Conservation (phyloP, 1,140 invertebrate genomes). For the Diabrotica undecimpunctata region DNA sequence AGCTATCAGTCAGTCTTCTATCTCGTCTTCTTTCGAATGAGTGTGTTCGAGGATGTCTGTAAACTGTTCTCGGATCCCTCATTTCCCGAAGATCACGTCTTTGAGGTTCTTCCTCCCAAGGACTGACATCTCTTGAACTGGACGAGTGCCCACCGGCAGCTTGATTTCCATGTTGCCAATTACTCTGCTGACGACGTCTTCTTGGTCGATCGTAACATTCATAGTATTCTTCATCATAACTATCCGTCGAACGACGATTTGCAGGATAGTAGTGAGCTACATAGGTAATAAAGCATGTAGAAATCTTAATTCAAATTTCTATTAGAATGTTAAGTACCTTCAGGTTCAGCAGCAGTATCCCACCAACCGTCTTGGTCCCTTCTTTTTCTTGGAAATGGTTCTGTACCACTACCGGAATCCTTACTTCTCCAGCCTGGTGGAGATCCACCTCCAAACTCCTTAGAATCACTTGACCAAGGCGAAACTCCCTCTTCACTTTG, state of each 20-base stretch:
- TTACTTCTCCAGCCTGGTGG: conserved; percentile 51
- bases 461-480: conserved; percentile 74
- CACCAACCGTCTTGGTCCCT: conserved; percentile 48
- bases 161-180: conserved; percentile 23
- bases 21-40: conserved; percentile 41
- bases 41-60: conserved; percentile 33
- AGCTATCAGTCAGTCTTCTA: conserved; percentile 45
- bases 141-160: conserved; percentile 56
- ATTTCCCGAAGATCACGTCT: conserved; percentile 42
- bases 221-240: conserved; percentile 46
- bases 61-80: conserved; percentile 41
- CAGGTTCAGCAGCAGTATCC: conserved; percentile 43
- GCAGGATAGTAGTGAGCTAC: conserved; percentile 36
- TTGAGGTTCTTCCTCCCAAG: conserved; percentile 64
- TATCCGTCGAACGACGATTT: conserved; percentile 45
- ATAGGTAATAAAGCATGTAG: neutral
- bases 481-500: conserved; percentile 58
- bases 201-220: conserved; percentile 43
- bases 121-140: conserved; percentile 65
- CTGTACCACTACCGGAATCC: conserved; percentile 43
- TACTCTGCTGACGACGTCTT: conserved; percentile 30
- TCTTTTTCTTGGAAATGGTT: conserved; percentile 47
- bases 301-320: neutral
- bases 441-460: conserved; percentile 56
- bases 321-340: conserved; percentile 32